Evolutionary conservation across 1,140 invertebrate genomes (phyloP), one percentile per base, ranked within the genome.

Genomic region (Drosophila asahinai): DNA sequence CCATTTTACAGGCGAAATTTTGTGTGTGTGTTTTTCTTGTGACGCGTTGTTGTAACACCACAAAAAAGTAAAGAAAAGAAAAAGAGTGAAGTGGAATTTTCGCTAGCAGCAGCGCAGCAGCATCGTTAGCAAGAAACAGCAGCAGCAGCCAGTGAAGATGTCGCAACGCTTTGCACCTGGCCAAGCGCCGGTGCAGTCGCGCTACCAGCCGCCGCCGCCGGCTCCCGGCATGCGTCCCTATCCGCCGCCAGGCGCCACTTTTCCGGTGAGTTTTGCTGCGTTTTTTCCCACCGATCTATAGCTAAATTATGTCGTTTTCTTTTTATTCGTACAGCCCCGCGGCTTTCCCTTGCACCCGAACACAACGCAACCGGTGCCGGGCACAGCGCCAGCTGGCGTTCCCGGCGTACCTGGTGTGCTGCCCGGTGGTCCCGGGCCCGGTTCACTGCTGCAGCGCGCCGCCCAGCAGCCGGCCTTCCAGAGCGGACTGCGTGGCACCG

Each of bases 81-180:
- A 67, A 27, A 7, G 14, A 71, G 25, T 49, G 2, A 14, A 65
- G 25, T 52, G 48, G 14, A 63, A 38, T 57, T 57, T 57, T 40
- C 14, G 25, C 49, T 8, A 54, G 19, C 33, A 33, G 49, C 33
- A 55, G 36, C 54, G 19, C 14, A 40, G 36, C 36, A 38, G 4
- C 36, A 38, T 5, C 33, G 38, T 7, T 8, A 57, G 5, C 52
- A 11, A 2, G 52, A 40, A 55, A 55, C 33, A 40, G 40, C 30
- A 71, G 63, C 22, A n/a, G 11, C 19, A 36, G 15, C 19, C 57
- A 71, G 36, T 62, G 33, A 87, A 78, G 19, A 92, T 92, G 91
- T 91, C 91, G 43, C 91, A 92, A 91, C 83, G 91, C 47, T 92
- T 92, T 86, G 81, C 89, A 65, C 89, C 91, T 67, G 91, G 86